Evolutionary conservation across 2,797 vertebrate genomes (phyloP), one percentile per base, ranked within the genome.

Genomic region (Eulemur coronatus): DNA sequence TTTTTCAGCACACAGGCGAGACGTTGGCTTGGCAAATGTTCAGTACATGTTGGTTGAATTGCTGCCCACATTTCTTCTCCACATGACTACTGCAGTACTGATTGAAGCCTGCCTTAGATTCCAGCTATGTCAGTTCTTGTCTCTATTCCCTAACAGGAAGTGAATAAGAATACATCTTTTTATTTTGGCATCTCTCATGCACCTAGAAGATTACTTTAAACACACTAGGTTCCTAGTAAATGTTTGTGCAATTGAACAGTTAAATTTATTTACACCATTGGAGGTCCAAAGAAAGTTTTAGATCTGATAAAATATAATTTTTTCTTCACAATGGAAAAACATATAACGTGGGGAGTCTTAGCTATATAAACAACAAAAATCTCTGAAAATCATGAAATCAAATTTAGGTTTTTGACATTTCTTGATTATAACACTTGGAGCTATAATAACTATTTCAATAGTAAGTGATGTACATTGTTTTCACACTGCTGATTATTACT

Each of bases 401-500:
- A 78, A 89, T 80, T 81, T 78, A 79, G 48, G 24, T 59, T 85
- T 94, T 92, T 59, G 30, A 55, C 14, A 46, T 84, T 72, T 26
- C 61, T 94, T 88, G 41, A 46, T 95, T 92, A 26, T 80, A 91
- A 73, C 5, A 89, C 57, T 82, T 73, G 30, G 73, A 92, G 84
- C 35, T 80, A 7, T 46, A 76, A 91, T 61, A 89, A 88, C 7
- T 78, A 59, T 82, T 79, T 82, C 4, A 15, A 48, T 28, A 41
- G 61, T 43, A 80, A 91, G 14, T 20, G 10, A 52, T 70, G 3
- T 9, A 72, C 52, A 3, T 91, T 90, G 4, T 76, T 93, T 61
- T 67, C n/a, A 93, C 55, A 92, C 7, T 35, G 7, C 7, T 4
- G 13, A 22, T 43, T 6, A 46, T 70, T 48, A 57, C 26, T 41